These are phyloP conservation scores for Plebejus melissa DNA, from an alignment of 2,888 invertebrate genomes.

Conservation along the genomic window DNA sequence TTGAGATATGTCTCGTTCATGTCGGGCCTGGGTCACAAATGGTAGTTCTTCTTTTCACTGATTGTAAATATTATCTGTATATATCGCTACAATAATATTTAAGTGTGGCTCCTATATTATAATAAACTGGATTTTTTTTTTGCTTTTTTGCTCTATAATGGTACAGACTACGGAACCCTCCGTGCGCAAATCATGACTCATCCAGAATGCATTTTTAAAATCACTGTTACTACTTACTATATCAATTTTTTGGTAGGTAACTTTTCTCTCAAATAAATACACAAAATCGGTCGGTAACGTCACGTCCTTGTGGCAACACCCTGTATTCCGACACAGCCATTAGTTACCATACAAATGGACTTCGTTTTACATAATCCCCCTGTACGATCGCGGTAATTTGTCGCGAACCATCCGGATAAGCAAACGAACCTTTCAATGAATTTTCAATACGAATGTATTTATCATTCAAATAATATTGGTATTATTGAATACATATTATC, in stretches of 20 bases:
- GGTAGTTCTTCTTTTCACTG: no score
- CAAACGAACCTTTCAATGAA: constrained; percentile 65
- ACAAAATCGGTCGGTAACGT: constrained; percentile 35
- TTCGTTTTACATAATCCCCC: constrained; percentile 77
- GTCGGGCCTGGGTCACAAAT: no score
- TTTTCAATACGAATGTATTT: constrained; percentile 48
- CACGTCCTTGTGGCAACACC: constrained; percentile 47
- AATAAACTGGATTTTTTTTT: no score
- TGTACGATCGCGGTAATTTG: constrained; percentile 71
- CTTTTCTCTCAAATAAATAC: not conserved
- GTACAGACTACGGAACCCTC: no score
- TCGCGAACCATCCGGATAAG: constrained; percentile 72
- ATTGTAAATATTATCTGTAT: no score
- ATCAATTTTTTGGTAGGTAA: not conserved
- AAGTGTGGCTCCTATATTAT: no score
- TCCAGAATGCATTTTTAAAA: no score
- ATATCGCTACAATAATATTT: no score
- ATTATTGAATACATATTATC: not conserved
- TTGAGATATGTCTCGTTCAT: no score
- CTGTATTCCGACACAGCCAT: constrained; percentile 64
- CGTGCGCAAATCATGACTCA: no score
- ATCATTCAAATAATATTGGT: constrained; percentile 24
- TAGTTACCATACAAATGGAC: constrained; percentile 77
- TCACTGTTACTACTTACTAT: no score
- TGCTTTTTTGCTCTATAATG: no score